These are phyloP conservation scores for Tachuris rubrigastra DNA, from an alignment of 2,113 vertebrate species.

Conservation along the genomic window DNA sequence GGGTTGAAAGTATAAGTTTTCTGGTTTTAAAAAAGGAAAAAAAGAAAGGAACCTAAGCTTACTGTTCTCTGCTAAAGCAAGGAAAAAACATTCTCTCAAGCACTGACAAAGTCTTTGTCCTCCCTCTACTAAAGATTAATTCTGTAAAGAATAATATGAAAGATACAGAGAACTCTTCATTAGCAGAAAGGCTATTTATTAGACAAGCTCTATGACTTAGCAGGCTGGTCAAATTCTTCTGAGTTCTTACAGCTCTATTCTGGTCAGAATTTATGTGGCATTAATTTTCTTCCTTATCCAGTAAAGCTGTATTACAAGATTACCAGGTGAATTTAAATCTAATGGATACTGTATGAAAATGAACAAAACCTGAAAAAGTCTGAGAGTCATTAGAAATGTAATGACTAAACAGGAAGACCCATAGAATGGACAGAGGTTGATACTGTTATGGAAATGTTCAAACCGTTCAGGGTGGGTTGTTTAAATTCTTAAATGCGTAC, in stretches of 20 bases:
- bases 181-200: neutral
- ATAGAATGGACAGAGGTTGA: neutral
- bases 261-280: neutral
- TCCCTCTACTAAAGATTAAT: neutral
- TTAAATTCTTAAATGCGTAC: neutral
- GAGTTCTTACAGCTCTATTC: neutral
- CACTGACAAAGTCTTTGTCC: neutral
- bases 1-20: neutral
- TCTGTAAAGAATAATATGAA: neutral
- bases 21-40: neutral
- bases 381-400: neutral
- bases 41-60: neutral
- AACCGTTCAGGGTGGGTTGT: neutral
- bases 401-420: neutral
- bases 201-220: neutral
- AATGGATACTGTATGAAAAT: neutral
- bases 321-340: neutral
- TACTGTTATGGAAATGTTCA: neutral
- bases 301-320: neutral
- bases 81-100: neutral
- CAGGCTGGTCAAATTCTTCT: neutral
- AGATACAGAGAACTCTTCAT: neutral
- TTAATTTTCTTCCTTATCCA: neutral
- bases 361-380: neutral
- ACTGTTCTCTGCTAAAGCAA: neutral